phyloP scores from a whole-genome alignment of 2,113 vertebrate species.

The Acrocephalus kingi region DNA sequence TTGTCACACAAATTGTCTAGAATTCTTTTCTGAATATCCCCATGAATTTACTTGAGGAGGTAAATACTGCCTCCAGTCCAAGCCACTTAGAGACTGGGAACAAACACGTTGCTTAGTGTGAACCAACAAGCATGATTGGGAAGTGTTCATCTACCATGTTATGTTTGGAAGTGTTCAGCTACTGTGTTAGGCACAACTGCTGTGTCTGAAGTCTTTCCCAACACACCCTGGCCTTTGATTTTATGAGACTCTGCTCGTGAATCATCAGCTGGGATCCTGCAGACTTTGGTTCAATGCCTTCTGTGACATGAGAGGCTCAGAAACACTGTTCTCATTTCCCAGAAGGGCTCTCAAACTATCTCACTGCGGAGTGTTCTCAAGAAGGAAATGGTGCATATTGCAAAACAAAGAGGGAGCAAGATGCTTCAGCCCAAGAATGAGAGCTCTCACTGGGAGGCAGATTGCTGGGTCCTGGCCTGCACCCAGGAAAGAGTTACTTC shows the following conservation, averaged over 20 bases:
- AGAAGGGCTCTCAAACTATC: background rate
- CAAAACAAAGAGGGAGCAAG: background rate
- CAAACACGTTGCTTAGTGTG: background rate
- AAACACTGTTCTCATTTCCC: background rate
- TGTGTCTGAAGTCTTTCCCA: background rate
- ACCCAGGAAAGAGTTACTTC: background rate
- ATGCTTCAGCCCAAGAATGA: background rate
- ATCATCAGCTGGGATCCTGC: background rate
- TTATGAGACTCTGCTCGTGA: background rate
- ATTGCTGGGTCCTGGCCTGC: background rate
- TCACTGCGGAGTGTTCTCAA: background rate
- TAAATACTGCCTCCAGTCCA: background rate
- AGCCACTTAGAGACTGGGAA: background rate
- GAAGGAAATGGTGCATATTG: background rate
- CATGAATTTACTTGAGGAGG: background rate
- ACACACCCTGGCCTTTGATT: background rate
- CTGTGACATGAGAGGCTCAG: background rate
- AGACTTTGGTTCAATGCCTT: background rate
- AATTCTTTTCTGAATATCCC: background rate
- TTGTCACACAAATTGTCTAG: background rate
- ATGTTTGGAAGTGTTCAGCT: background rate
- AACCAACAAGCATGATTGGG: background rate
- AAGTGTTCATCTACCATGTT: background rate
- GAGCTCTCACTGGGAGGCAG: background rate
- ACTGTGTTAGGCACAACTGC: background rate